Percentiles rank a stretch among this genome's conserved stretches.
Conservation (phyloP, 2,888 invertebrate genomes). For the Temnothorax unifasciatus region DNA sequence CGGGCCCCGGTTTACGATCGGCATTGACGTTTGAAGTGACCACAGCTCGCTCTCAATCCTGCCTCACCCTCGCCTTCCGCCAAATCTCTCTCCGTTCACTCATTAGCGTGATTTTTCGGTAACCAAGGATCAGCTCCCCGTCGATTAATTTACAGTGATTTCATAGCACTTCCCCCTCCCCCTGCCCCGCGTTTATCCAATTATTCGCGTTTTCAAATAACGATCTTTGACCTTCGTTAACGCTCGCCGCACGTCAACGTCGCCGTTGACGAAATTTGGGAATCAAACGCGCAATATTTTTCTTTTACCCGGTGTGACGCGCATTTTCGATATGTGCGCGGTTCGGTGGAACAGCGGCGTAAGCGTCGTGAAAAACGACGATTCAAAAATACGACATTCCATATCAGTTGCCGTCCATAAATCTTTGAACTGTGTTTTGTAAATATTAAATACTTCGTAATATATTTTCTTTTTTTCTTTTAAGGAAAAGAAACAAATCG, state of each 20-base stretch:
- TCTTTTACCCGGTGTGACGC: background rate
- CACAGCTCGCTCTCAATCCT: slow-evolving; percentile 62
- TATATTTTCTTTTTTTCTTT: background rate
- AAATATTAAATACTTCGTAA: background rate
- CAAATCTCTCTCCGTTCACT: slow-evolving; percentile 70
- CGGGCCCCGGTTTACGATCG: slow-evolving; percentile 60
- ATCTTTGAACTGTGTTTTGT: background rate
- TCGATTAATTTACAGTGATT: slow-evolving; percentile 74
- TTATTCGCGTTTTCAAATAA: slow-evolving; percentile 67
- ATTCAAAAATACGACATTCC: background rate
- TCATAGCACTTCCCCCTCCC: slow-evolving; percentile 54
- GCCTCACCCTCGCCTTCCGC: slow-evolving; percentile 22
- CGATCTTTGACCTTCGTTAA: slow-evolving; percentile 64
- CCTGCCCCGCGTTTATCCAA: slow-evolving; percentile 68
- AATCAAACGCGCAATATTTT: slow-evolving; percentile 10
- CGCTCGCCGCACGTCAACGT: slow-evolving; percentile 8
- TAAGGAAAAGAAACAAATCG: background rate
- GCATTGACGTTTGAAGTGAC: slow-evolving; percentile 79
- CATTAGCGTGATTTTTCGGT: slow-evolving; percentile 78
- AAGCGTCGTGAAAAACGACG: background rate
- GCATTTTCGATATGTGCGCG: background rate
- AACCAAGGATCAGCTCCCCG: slow-evolving; percentile 64
- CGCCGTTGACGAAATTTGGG: slow-evolving; percentile 2
- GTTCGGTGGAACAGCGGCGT: background rate
- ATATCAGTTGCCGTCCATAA: background rate